Evolutionary conservation across 2,113 vertebrate genomes (phyloP).

Genomic region (Cygnus atratus): DNA sequence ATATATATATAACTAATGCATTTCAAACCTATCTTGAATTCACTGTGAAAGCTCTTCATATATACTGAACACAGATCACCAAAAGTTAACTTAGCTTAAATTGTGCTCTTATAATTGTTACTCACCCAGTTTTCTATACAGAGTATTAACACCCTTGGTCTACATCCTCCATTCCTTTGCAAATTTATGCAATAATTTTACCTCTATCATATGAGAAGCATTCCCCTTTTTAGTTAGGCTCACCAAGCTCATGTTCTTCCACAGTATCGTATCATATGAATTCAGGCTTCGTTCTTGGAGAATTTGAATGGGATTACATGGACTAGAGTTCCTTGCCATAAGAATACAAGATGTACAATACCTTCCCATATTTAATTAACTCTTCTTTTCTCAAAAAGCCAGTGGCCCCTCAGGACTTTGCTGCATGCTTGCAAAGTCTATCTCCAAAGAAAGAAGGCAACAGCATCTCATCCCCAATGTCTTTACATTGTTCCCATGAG

Average conservation of each 20-base stretch:
- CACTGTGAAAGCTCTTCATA: not conserved
- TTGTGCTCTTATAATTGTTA: not conserved
- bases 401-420: not conserved
- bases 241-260: not conserved
- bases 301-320: not conserved
- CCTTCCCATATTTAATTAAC: not conserved
- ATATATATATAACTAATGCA: not conserved
- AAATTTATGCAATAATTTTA: not conserved
- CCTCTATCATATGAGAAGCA: not conserved
- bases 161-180: not conserved
- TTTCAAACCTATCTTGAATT: not conserved
- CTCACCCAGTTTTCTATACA: not conserved
- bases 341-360: not conserved
- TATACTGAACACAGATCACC: not conserved
- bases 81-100: not conserved
- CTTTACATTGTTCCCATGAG: not conserved
- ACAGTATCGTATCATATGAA: not conserved
- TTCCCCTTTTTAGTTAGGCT: not conserved
- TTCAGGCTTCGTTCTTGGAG: not conserved
- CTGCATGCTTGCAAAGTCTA: not conserved
- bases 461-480: not conserved
- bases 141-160: not conserved
- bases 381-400: not conserved
- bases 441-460: not conserved
- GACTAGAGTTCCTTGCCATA: not conserved